These are phyloP conservation scores for Zoroaster sp. DNA, from an alignment of 53 echinoderm and acorn worm species.

Conservation along the genomic window DNA sequence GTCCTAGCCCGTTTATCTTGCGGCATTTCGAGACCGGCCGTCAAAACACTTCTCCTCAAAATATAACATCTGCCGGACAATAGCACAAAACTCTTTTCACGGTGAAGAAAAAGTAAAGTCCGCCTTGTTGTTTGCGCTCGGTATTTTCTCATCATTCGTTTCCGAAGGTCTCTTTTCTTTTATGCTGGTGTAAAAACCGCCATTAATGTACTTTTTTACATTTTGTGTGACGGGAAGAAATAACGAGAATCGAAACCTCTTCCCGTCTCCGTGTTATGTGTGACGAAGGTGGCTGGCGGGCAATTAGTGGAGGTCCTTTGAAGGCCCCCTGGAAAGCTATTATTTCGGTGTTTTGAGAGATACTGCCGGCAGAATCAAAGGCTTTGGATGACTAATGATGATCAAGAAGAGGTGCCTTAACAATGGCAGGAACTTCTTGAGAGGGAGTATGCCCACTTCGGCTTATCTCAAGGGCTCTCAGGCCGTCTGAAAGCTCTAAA, in stretches of 20 bases:
- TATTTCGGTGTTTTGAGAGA: not conserved
- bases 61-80: not conserved
- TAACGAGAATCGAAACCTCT: not conserved
- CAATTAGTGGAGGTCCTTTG: not conserved
- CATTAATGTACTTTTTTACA: not conserved
- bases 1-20: constrained; percentile 1
- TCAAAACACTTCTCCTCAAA: not conserved
- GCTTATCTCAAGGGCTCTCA: not conserved
- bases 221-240: not conserved
- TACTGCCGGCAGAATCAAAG: not conserved
- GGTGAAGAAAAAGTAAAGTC: not conserved
- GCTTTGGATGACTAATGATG: not conserved
- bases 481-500: not conserved
- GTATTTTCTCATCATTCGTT: not conserved
- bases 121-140: not conserved
- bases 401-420: not conserved
- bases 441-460: not conserved
- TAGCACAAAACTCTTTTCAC: not conserved
- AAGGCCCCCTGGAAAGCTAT: not conserved
- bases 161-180: not conserved
- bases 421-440: not conserved
- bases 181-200: not conserved
- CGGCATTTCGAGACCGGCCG: not conserved
- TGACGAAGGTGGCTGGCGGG: not conserved
- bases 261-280: not conserved